Evolutionary conservation across 2,797 vertebrate genomes (phyloP), one percentile per base, ranked within the genome.

Genomic region (Muraenolepis orangiensis): DNA sequence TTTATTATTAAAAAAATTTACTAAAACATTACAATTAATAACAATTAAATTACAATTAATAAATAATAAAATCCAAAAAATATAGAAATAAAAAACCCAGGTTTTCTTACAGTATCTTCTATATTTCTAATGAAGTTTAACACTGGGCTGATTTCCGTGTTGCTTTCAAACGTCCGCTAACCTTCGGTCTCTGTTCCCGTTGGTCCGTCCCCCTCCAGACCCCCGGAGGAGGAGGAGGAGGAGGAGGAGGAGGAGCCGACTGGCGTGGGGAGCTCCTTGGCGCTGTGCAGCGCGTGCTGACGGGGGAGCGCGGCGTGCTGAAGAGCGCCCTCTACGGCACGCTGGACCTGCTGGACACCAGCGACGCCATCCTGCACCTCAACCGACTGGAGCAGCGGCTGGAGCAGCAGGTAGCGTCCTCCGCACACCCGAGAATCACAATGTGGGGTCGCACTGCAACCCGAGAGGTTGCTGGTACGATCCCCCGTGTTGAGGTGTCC

Each of bases 371-470:
- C 78, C 73, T 91, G 69, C 85, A 96, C 83, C 91, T 98, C 80
- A 95, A 91, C 82, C 94, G 94, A 81, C 91, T 98, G 90, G 94
- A 97, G 86, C 93, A 82, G 77, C 90, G 90, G 73, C 91, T 98
- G 34, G 90, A 93, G 46, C 95, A 98, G 74, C 96, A 97, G 97
- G 96, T 97, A 86, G 82, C n/a, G n/a, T n/a, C n/a, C n/a, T n/a
- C n/a, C n/a, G n/a, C n/a, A n/a, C n/a, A n/a, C n/a, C n/a, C n/a
- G n/a, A n/a, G n/a, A n/a, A n/a, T n/a, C n/a, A n/a, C n/a, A n/a
- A n/a, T n/a, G n/a, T n/a, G n/a, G n/a, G n/a, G n/a, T n/a, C n/a
- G n/a, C n/a, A n/a, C n/a, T n/a, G n/a, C n/a, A n/a, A n/a, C n/a
- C n/a, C n/a, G n/a, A n/a, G n/a, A n/a, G n/a, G n/a, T n/a, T n/a